These are phyloP conservation scores for Leucophenga maculata DNA, from an alignment of 2,888 invertebrate species.

Conservation along the genomic window DNA sequence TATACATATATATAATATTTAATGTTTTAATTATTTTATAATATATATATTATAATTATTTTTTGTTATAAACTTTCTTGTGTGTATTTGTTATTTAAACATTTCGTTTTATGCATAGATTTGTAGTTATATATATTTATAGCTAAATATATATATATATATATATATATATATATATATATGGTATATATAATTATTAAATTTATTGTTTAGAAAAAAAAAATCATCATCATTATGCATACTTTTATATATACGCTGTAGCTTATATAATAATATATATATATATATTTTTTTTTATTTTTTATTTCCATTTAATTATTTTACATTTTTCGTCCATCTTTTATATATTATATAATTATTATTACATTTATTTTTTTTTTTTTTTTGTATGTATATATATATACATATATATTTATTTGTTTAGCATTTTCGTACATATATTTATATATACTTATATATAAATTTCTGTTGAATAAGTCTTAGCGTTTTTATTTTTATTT, in stretches of 20 bases:
- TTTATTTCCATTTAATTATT: not conserved
- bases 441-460: not conserved
- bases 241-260: slow-evolving; percentile 1
- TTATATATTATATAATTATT: slow-evolving; percentile 20
- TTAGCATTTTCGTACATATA: not conserved
- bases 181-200: slow-evolving; percentile 13
- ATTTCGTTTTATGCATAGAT: not conserved
- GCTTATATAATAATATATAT: too few species aligned
- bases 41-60: slow-evolving; percentile 21
- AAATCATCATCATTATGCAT: slow-evolving; percentile 7
- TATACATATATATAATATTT: too few species aligned
- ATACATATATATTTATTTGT: not conserved
- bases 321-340: not conserved
- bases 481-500: slow-evolving; percentile 27
- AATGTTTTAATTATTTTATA: slow-evolving; percentile 17
- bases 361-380: slow-evolving; percentile 27
- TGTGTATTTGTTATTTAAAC: not conserved
- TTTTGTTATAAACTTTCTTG: too few species aligned
- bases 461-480: slow-evolving; percentile 23
- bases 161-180: slow-evolving; percentile 28
- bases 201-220: slow-evolving; percentile 16
- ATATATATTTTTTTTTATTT: not conserved
- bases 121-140: slow-evolving; percentile 24
- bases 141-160: slow-evolving; percentile 1
- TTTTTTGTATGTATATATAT: slow-evolving; percentile 54